Evolutionary conservation across 2,797 vertebrate species (phyloP).

Genomic region (Hafferia zeledoni): DNA sequence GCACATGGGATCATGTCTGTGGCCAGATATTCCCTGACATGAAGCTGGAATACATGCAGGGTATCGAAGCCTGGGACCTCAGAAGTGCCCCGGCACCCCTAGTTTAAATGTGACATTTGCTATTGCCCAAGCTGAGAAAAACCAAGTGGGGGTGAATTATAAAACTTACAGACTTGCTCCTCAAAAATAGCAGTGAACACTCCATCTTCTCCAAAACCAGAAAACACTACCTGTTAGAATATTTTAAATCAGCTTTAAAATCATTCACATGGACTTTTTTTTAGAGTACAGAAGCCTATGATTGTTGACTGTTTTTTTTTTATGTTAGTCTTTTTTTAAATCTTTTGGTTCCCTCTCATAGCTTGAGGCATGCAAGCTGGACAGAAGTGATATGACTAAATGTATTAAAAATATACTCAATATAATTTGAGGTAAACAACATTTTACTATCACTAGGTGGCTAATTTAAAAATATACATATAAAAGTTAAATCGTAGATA

Average conservation of each 20-base stretch:
- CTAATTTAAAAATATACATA: background rate
- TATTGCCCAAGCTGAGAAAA: background rate
- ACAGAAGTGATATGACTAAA: background rate
- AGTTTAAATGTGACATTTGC: background rate
- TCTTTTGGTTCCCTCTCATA: background rate
- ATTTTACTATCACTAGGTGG: background rate
- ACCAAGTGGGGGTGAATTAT: fast-evolving
- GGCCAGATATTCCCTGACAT: background rate
- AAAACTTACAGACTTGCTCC: background rate
- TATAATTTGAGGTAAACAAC: conserved; percentile 47
- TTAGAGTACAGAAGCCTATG: background rate
- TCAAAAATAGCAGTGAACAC: background rate
- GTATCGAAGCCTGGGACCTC: no score
- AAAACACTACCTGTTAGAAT: background rate
- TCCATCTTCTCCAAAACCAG: background rate
- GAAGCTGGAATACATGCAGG: fast-evolving
- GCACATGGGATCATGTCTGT: background rate
- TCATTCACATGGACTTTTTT: background rate
- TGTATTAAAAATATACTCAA: background rate
- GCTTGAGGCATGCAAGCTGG: conserved; percentile 21
- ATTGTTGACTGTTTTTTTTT: background rate
- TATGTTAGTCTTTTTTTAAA: background rate
- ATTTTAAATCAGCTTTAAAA: background rate
- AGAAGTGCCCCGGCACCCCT: background rate
- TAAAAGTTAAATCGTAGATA: conserved; percentile 9